Base-by-base conservation (phyloP, 2,888 invertebrate species). In the Drosophila cracens region DNA sequence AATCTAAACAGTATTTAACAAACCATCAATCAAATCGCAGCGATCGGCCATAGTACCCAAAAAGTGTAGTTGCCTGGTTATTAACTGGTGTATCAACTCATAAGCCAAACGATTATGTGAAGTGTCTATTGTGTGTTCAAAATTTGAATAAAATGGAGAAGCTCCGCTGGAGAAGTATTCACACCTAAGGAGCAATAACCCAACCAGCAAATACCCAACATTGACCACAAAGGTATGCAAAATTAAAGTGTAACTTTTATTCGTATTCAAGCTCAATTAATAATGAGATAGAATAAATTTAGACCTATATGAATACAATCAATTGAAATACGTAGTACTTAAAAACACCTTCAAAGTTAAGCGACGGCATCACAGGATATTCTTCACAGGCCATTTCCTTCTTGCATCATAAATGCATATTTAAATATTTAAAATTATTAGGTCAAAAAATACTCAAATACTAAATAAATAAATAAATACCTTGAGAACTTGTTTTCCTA, bases 81-180 rank as follows among this genome's bases (percentile, higher is more conserved):
- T 53, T n/a, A 57, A 31, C 31, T 31, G 31, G 31, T 31, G 33
- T 52, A 49, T 36, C 18, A 31, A 64, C 33, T 58, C 38, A 31
- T 49, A 7, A 46, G 33, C 16, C 25, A 27, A 57, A 43, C 38
- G 38, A 70, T 51, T 60, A 51, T 61, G 25, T 57, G 8, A 57
- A 31, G 57, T 43, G 40, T 38, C 40, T 31, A n/a, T 59, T 56
- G 46, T 63, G 64, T 74, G 49, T n/a, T 54, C 4, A 4, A 53
- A 31, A 67, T 33, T 33, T n/a, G 4, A 11, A 53, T 54, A 78
- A 62, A 68, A 78, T 78, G 78, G 72, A 46, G 78, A 78, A 72
- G 56, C 52, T 79, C 10, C 80, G 72, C 13, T 58, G 71, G 80
- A 54, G 48, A 49, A 40, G 36, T 49, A 11, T 43, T 6, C 7